Conservation (phyloP, 2,113 vertebrate species). For the Clarias batrachus region DNA sequence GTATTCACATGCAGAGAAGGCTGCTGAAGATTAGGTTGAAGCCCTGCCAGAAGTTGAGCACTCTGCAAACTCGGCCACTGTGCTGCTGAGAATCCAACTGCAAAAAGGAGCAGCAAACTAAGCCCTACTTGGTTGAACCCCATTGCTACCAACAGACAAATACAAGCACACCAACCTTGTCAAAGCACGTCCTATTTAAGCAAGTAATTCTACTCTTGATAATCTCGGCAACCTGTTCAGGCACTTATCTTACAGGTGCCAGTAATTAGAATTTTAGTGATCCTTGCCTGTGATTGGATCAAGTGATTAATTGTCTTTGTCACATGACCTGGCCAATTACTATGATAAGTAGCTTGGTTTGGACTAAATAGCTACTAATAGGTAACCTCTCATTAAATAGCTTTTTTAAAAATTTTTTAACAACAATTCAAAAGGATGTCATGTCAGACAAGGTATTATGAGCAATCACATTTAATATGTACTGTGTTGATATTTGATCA, state of each 20-base stretch:
- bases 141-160: not conserved
- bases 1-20: not conserved
- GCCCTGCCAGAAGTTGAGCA: not conserved
- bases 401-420: too few species aligned
- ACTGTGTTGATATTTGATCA: not conserved
- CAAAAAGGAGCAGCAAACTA: not conserved
- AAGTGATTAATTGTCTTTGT: not conserved
- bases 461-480: not conserved
- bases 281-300: not conserved
- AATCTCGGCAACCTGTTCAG: constrained; percentile 1
- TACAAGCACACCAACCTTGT: not conserved
- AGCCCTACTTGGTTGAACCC: not conserved
- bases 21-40: not conserved
- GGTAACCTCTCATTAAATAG: too few species aligned
- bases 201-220: constrained; percentile 6
- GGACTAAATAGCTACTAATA: too few species aligned
- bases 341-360: not conserved
- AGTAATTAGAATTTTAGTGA: not conserved
- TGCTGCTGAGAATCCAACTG: not conserved
- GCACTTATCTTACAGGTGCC: not conserved
- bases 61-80: not conserved
- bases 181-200: not conserved
- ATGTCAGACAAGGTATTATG: not conserved
- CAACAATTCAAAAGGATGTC: not conserved
- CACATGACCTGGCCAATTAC: not conserved